Conservation (phyloP, 2,888 invertebrate genomes). For the Oxyteleia sp. region DNA sequence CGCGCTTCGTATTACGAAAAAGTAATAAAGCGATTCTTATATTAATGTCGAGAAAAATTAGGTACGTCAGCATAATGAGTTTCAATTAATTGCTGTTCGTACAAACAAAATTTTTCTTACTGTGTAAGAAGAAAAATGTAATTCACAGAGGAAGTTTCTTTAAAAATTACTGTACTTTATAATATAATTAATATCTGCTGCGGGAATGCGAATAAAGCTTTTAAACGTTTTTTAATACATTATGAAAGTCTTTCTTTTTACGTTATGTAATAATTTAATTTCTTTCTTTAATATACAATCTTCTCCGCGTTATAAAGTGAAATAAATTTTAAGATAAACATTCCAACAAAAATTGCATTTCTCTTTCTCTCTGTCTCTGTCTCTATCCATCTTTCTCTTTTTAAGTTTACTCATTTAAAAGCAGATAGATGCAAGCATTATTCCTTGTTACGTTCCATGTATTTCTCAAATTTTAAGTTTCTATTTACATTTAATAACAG, state of each 20-base stretch:
- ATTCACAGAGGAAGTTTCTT: constrained; percentile 48
- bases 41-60: constrained; percentile 46
- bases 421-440: constrained; percentile 11
- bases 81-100: constrained; percentile 58
- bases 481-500: constrained; percentile 19
- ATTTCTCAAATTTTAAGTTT: constrained; percentile 2
- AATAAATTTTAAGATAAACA: constrained; percentile 46
- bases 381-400: neutral
- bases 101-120: constrained; percentile 54
- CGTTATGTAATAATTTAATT: constrained; percentile 39
- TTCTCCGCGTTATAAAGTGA: constrained; percentile 37
- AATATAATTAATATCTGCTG: constrained; percentile 63
- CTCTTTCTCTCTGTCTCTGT: neutral
- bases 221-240: constrained; percentile 51
- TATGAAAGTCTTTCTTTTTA: constrained; percentile 54
- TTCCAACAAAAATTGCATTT: neutral
- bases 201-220: constrained; percentile 56
- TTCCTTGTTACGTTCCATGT: constrained; percentile 5
- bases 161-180: constrained; percentile 58
- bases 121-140: constrained; percentile 43
- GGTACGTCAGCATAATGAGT: constrained; percentile 37
- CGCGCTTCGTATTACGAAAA: constrained; percentile 10
- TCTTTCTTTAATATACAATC: constrained; percentile 43
- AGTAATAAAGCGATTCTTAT: constrained; percentile 40
- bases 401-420: constrained; percentile 29